Percentiles rank a stretch among this genome's conserved stretches.
phyloP scores from a whole-genome alignment of 2,888 invertebrate species.

The Drosophila mercatorum region DNA sequence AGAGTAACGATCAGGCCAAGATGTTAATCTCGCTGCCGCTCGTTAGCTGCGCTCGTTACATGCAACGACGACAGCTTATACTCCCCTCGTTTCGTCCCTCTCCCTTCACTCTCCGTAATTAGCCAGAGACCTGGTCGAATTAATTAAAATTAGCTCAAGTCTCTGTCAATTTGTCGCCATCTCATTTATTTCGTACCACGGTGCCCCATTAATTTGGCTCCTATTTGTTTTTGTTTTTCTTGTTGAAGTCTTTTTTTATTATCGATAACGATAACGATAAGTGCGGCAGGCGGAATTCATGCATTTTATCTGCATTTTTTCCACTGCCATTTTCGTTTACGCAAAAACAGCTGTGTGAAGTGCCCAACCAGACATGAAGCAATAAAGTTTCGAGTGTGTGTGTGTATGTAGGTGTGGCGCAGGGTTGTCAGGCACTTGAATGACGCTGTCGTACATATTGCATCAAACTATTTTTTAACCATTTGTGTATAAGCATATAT shows the following conservation, averaged over 20 bases:
- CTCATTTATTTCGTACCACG: conserved; percentile 46
- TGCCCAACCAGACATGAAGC: conserved; percentile 55
- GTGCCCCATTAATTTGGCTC: too few relatives aligned
- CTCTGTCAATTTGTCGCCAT: conserved; percentile 39
- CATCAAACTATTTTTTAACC: conserved; percentile 22
- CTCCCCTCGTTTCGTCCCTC: not conserved
- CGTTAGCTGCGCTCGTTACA: conserved; percentile 52
- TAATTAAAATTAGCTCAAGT: conserved; percentile 51
- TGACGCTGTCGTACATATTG: conserved; percentile 37
- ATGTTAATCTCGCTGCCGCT: conserved; percentile 54
- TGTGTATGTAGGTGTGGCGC: conserved; percentile 18
- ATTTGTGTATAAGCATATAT: conserved; percentile 4
- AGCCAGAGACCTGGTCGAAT: conserved; percentile 17
- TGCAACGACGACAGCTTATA: conserved; percentile 17
- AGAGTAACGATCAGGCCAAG: conserved; percentile 54
- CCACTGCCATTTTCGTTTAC: conserved; percentile 32
- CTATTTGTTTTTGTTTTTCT: conserved; percentile 11
- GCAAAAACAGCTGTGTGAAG: conserved; percentile 59
- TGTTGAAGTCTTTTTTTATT: not conserved
- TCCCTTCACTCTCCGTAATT: conserved; percentile 15
- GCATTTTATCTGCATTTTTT: conserved; percentile 11
- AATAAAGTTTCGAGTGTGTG: conserved; percentile 59
- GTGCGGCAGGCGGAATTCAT: conserved; percentile 17
- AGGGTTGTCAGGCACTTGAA: conserved; percentile 46
- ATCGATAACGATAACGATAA: conserved; percentile 63